phyloP scores from a whole-genome alignment of 2,888 invertebrate species.

The Pammene fasciana region DNA sequence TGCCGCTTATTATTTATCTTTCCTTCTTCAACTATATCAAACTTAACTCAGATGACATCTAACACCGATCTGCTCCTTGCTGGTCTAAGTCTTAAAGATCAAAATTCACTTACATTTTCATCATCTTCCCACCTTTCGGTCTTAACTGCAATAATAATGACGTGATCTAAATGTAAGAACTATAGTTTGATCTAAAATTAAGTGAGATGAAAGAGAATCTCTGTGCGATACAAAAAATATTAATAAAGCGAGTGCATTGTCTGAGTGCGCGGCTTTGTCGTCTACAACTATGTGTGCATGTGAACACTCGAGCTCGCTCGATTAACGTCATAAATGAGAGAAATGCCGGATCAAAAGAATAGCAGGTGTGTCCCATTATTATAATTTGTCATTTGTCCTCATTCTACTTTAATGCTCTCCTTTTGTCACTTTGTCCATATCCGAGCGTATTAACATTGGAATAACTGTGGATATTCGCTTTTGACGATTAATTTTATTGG shows the following conservation, averaged over 20 bases:
- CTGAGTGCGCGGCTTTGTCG: slow-evolving; percentile 75
- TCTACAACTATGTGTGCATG: slow-evolving; percentile 74
- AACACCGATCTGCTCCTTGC: slow-evolving; percentile 49
- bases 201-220: slow-evolving; percentile 81
- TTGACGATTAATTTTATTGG: slow-evolving; percentile 55
- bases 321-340: slow-evolving; percentile 83
- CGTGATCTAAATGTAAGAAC: slow-evolving; percentile 79
- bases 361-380: slow-evolving; percentile 81
- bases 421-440: slow-evolving; percentile 66
- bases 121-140: slow-evolving; percentile 56
- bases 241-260: slow-evolving; percentile 75
- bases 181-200: slow-evolving; percentile 82
- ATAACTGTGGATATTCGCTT: slow-evolving; percentile 52
- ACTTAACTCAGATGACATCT: slow-evolving; percentile 49
- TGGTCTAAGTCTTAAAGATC: slow-evolving; percentile 51
- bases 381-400: slow-evolving; percentile 79
- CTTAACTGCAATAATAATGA: slow-evolving; percentile 78
- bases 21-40: slow-evolving; percentile 61
- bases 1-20: slow-evolving; percentile 81
- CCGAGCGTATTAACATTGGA: slow-evolving; percentile 63
- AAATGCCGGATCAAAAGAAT: slow-evolving; percentile 82
- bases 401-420: slow-evolving; percentile 63
- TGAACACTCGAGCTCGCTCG: slow-evolving; percentile 77
- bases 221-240: slow-evolving; percentile 79
- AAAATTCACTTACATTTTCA: slow-evolving; percentile 45